Evolutionary conservation across 2,113 vertebrate species (phyloP).

Genomic region (Cisticola juncidis): DNA sequence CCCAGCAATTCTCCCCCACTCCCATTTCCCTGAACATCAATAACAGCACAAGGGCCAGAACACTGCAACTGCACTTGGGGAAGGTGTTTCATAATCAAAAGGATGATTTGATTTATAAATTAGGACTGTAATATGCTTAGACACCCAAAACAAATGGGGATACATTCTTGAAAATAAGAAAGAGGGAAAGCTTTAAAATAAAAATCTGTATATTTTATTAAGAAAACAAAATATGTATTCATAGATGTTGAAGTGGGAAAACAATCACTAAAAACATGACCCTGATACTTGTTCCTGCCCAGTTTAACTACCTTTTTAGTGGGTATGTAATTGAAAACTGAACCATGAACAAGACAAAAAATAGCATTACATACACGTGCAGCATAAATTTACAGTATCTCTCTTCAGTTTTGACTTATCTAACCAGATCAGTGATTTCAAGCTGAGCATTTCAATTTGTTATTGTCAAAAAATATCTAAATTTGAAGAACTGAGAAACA

Average conservation of each 20-base stretch:
- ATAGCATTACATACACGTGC: not conserved
- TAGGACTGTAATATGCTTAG: not conserved
- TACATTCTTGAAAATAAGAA: not conserved
- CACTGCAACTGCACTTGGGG: rapidly evolving
- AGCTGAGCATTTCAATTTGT: not conserved
- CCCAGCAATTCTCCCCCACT: not conserved
- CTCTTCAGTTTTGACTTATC: not conserved
- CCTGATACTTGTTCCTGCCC: not conserved
- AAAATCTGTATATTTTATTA: not conserved
- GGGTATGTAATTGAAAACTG: not conserved
- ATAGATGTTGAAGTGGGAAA: not conserved
- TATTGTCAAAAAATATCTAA: not conserved
- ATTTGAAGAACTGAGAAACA: not conserved
- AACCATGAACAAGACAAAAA: not conserved
- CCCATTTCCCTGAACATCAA: not conserved
- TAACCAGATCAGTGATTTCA: not conserved
- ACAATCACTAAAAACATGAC: not conserved
- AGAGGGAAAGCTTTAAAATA: not conserved
- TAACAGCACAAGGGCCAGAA: not conserved
- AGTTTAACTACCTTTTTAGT: not conserved
- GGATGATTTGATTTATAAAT: not conserved
- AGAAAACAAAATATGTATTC: not conserved
- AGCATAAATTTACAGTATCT: not conserved
- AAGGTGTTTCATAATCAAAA: not conserved
- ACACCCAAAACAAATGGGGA: not conserved